Conservation (phyloP, 2,113 vertebrate species). For the Cinclus cinclus region DNA sequence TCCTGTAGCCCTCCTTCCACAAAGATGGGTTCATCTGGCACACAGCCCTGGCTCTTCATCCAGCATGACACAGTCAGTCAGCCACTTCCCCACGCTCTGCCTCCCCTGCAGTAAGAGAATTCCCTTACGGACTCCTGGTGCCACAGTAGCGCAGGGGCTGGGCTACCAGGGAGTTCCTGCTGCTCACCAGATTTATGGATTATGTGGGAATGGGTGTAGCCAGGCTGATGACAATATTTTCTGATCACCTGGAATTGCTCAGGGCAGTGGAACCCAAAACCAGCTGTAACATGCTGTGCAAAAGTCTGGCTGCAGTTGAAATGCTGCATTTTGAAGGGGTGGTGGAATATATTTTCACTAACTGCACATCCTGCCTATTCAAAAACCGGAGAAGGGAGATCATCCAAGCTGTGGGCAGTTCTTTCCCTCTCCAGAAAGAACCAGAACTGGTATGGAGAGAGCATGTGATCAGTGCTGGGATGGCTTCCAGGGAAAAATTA, state of each 20-base stretch:
- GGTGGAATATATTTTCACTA: not conserved
- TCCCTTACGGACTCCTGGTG: not conserved
- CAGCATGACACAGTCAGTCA: fast-evolving
- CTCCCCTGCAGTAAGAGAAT: fast-evolving
- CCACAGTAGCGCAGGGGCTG: not conserved
- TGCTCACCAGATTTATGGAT: not conserved
- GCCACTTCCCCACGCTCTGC: not conserved
- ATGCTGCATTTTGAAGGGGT: not conserved
- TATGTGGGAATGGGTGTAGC: not conserved
- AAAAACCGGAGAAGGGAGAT: not conserved
- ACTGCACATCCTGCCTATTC: not conserved
- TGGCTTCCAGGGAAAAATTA: not conserved
- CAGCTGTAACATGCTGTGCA: not conserved
- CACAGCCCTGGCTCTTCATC: not conserved
- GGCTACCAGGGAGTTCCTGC: not conserved
- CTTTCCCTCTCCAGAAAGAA: not conserved
- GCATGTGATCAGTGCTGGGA: not conserved
- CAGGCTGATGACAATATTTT: fast-evolving
- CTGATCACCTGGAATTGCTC: not conserved
- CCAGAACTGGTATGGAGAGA: not conserved
- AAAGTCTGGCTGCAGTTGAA: not conserved
- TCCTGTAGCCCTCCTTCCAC: not conserved
- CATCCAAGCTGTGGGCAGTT: not conserved
- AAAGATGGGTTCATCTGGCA: not conserved
- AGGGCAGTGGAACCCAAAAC: not conserved